Conservation (phyloP, 2,888 invertebrate species). For the Calameuta idolon region DNA sequence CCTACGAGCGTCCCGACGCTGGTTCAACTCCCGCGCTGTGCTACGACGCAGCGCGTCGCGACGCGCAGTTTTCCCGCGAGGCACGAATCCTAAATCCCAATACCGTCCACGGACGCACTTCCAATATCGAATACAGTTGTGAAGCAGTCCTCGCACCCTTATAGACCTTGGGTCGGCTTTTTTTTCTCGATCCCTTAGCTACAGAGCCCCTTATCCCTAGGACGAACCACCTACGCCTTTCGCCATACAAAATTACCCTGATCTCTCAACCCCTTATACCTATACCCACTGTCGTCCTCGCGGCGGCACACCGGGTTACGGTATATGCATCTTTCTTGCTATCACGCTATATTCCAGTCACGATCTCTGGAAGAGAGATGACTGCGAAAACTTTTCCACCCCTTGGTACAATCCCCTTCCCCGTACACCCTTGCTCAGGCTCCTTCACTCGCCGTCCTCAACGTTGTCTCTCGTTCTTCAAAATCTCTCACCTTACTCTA, state of each 20-base stretch:
- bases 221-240: not conserved
- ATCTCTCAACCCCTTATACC: conserved; percentile 1
- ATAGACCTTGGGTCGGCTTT: not conserved
- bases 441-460: not conserved
- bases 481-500: not conserved
- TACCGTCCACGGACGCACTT: conserved; percentile 6
- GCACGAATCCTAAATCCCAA: conserved; percentile 31
- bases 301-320: not conserved
- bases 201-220: conserved; percentile 1
- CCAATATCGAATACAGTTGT: conserved; percentile 10
- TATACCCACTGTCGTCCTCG: not conserved
- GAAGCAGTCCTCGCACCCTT: conserved; percentile 8
- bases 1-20: conserved; percentile 41
- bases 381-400: conserved; percentile 3
- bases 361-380: conserved; percentile 4
- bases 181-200: conserved; percentile 1
- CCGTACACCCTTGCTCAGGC: not conserved
- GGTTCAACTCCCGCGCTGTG: conserved; percentile 16
- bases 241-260: conserved; percentile 2
- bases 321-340: not conserved
- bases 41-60: conserved; percentile 20
- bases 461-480: not conserved
- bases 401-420: not conserved
- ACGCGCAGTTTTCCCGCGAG: conserved; percentile 26
- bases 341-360: conserved; percentile 3